Percentiles rank a stretch among this genome's conserved stretches.
phyloP scores from a whole-genome alignment of 2,113 vertebrate genomes.

The Ovibos moschatus region DNA sequence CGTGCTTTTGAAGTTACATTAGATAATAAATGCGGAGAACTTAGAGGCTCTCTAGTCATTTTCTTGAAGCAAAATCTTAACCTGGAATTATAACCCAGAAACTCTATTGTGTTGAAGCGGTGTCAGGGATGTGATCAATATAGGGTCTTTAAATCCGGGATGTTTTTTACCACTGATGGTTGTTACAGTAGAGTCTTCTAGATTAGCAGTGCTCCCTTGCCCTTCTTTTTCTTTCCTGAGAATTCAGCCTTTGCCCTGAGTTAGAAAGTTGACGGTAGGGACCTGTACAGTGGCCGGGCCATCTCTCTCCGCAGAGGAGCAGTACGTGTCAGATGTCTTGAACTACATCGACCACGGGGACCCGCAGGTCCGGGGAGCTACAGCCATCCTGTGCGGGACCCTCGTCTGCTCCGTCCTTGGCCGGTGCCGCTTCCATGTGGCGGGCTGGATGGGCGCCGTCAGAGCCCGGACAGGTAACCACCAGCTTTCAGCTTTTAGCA shows the following conservation, averaged over 20 bases:
- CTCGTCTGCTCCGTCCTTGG: conserved; percentile 90
- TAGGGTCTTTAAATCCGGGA: not conserved
- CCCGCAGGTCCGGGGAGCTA: conserved; percentile 95
- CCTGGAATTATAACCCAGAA: not conserved
- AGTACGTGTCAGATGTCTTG: conserved; percentile 93
- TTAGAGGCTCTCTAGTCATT: not conserved
- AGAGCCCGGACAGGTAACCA: conserved; percentile 86
- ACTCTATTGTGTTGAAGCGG: not conserved
- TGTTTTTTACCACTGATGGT: not conserved
- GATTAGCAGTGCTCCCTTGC: fast-evolving
- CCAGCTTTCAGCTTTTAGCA: not conserved
- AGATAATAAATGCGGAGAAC: not conserved
- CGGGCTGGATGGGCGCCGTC: conserved; percentile 87
- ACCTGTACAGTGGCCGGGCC: not conserved
- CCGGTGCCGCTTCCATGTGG: conserved; percentile 91
- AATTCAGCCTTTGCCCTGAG: not conserved
- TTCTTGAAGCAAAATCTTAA: not conserved
- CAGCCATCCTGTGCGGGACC: conserved; percentile 92
- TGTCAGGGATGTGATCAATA: not conserved
- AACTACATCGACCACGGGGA: conserved; percentile 92
- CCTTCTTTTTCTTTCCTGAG: not conserved
- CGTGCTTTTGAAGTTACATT: not conserved
- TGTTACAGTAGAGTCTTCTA: not conserved
- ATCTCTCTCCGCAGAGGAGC: conserved; percentile 87
- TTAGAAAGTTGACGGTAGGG: not conserved